A percentile compares a stretch with the other conserved stretches of the same genome.
Evolutionary conservation across 2,113 vertebrate species (phyloP).

Genomic region (Prietella phreatophila): DNA sequence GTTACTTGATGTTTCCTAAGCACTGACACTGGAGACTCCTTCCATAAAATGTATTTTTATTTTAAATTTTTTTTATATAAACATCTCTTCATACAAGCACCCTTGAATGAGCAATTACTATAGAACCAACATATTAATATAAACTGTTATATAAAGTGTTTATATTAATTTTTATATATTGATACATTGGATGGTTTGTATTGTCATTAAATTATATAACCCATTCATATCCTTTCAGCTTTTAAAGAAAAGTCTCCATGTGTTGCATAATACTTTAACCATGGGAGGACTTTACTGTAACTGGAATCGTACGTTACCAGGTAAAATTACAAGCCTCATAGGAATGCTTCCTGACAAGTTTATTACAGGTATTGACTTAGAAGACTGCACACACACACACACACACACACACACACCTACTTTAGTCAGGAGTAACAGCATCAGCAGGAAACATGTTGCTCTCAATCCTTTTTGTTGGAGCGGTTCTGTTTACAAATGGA

Average conservation of each 20-base stretch:
- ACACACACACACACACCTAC: neutral
- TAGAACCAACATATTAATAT: no score
- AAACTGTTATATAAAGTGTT: neutral
- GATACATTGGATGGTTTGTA: neutral
- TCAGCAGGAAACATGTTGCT: slow-evolving; percentile 53
- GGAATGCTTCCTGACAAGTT: neutral
- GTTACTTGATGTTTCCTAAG: neutral
- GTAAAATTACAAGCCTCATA: neutral
- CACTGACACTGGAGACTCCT: neutral
- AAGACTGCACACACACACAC: neutral
- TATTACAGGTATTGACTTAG: neutral
- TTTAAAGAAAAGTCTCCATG: neutral
- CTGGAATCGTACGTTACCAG: neutral
- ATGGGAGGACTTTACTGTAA: neutral
- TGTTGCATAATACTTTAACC: neutral
- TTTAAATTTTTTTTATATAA: no score
- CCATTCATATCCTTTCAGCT: neutral
- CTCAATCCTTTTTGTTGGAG: slow-evolving; percentile 51
- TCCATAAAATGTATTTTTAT: no score
- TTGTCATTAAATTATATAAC: neutral
- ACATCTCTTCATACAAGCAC: neutral
- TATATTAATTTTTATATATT: neutral
- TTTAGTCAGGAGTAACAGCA: neutral
- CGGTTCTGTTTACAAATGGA: slow-evolving; percentile 46
- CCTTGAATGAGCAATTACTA: neutral